phyloP scores from a whole-genome alignment of 2,888 invertebrate genomes.

The Dugesia japonica region DNA sequence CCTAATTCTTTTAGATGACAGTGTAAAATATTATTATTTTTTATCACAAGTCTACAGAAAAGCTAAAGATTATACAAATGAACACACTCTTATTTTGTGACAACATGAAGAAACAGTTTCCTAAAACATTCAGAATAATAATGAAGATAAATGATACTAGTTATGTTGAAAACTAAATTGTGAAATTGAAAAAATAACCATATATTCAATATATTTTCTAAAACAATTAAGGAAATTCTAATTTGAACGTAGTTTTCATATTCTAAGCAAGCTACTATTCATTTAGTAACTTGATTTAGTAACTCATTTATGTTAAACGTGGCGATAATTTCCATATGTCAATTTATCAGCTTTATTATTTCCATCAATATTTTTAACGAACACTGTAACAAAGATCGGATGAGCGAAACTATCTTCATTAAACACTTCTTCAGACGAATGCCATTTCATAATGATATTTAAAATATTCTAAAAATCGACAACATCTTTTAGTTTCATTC shows the following conservation, averaged over 20 bases:
- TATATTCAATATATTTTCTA: conserved; percentile 75
- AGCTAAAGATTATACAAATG: no score
- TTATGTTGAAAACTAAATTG: no score
- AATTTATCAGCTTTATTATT: conserved; percentile 61
- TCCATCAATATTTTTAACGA: conserved; percentile 51
- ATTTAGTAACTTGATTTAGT: no score
- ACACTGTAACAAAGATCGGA: conserved; percentile 92
- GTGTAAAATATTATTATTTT: no score
- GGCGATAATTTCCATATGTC: conserved; percentile 67
- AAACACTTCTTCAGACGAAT: conserved; percentile 70
- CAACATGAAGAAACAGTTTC: no score
- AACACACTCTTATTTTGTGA: no score
- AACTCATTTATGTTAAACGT: conserved; percentile 70
- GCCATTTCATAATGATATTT: conserved; percentile 89
- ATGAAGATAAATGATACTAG: no score
- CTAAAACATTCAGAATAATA: no score
- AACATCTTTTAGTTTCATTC: conserved; percentile 84
- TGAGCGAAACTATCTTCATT: conserved; percentile 82
- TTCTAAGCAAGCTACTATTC: conserved; percentile 78
- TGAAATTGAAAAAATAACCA: no score
- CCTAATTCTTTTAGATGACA: no score
- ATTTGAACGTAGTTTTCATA: conserved; percentile 93
- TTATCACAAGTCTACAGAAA: no score
- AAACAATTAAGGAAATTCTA: conserved; percentile 76
- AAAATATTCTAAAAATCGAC: conserved; percentile 77